A percentile compares a stretch with the other conserved stretches of the same genome.
Conservation (phyloP, 2,888 invertebrate species). For the Parnassius mnemosyne region DNA sequence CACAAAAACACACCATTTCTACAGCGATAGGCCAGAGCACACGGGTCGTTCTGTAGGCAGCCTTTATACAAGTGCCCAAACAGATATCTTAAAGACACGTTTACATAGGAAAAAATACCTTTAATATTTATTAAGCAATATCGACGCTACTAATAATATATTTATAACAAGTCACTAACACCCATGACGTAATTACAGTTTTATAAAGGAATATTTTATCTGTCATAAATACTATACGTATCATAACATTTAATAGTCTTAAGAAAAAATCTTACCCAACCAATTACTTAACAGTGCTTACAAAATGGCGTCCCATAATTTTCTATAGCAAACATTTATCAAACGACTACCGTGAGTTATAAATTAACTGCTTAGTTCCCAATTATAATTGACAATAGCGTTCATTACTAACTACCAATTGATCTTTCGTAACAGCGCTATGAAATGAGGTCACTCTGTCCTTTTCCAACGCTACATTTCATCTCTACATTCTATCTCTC, state of each 20-base stretch:
- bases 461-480: constrained; percentile 15
- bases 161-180: not conserved
- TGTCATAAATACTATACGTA: not conserved
- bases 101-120: no score
- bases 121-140: no score
- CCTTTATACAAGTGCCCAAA: not conserved
- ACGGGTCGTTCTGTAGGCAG: not conserved
- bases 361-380: constrained; percentile 49
- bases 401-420: constrained; percentile 56
- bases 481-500: constrained; percentile 28
- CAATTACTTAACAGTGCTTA: constrained; percentile 30
- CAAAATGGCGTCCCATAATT: constrained; percentile 50
- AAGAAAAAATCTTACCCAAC: constrained; percentile 6
- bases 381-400: constrained; percentile 58
- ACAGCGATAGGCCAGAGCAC: no score
- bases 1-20: no score
- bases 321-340: constrained; percentile 60
- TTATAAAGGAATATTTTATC: not conserved
- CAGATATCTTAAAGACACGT: no score
- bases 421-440: constrained; percentile 48
- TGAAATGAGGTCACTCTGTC: constrained; percentile 32
- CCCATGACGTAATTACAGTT: not conserved
- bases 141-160: not conserved
- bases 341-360: constrained; percentile 42
- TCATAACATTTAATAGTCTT: constrained; percentile 1